Evolutionary conservation across 2,888 invertebrate genomes (phyloP), one percentile per base, ranked within the genome.

Genomic region (Cataglyphis cursor): DNA sequence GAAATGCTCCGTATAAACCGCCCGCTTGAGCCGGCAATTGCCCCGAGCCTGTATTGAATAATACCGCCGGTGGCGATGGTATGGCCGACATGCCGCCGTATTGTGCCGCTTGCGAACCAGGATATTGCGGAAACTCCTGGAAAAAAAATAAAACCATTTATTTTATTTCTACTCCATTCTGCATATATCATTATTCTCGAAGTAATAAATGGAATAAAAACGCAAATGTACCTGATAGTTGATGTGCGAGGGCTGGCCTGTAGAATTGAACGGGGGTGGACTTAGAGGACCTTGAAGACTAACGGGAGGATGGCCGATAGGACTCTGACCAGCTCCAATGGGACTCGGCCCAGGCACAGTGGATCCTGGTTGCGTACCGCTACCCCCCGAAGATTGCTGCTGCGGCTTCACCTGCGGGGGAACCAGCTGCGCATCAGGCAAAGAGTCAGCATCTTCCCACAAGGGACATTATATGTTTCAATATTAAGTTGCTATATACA

Each of bases 1-100:
- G 97, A 96, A 98, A 98, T 89, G 98, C 97, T 91, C 97, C 98
- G 94, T 98, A 98, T 59, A 98, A 96, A 74, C 97, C 96, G 90
- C 97, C 97, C 18, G 95, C 94, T 93, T 97, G 97, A 87, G 97
- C 96, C 64, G 96, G 96, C 91, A 97, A 95, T 91, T 96, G 96
- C 65, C 96, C 96, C 3, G 95, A 95, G 64, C 97, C 97, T 44
- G 98, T 97, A 94, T 98, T 98, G 93, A 97, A 98, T 84, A 97
- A 95, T 78, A 98, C 97, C 18, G 97, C 97, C 31, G 97, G 97
- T 24, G 98, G 98, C 76, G 98, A 98, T 48, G 98, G 98, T 87
- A 98, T 98, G 41, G 98, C 97, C 28, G 98, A 97, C 93, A 98
- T 97, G 70, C 97, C 96, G 76, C 97, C 97, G 91, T 97, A 98